Evolutionary conservation across 2,797 vertebrate genomes (phyloP), one percentile per base, ranked within the genome.

Genomic region (Poeciliopsis infans): DNA sequence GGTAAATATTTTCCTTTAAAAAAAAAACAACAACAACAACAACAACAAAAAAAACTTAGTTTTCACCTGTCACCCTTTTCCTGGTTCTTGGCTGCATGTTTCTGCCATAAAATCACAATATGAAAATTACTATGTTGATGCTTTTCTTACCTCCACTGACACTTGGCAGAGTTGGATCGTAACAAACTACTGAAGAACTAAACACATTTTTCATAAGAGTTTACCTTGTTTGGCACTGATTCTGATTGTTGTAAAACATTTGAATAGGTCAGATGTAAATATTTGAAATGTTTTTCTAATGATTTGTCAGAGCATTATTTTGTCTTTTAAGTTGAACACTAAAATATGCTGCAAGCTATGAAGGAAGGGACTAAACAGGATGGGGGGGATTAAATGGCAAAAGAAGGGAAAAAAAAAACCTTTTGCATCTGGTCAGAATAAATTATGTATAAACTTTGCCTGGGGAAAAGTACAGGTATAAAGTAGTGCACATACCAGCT

Each of bases 331-430:
- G 88, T 79, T 85, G 85, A 84, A 70, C 43, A 66, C 61, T 69
- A 46, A 84, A 85, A 79, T 83, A 78, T 83, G 47, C 71, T 77
- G 79, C 76, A 89, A 79, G 82, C 77, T 74, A 78, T 80, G 82
- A 71, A 84, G 70, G 82, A 79, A 81, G 69, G 59, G 7, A 10
- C n/a, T 18, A 23, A 49, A 39, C 39, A 31, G 53, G 46, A 36
- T 20, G 8, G 7, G 8, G 13, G 18, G 2, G 4, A 16, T 18
- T 6, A 49, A 49, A 5, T 49, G 47, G 8, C 16, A 49, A n/a
- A 5, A 20, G 15, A 47, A 8, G 49, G 13, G 10, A 10, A 28
- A 41, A 57, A 33, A 7, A 41, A 28, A 33, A 7, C 15, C 5
- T 59, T 57, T 25, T 51, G 59, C 46, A 72, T 25, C 74, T n/a